Conservation (phyloP, 2,888 invertebrate species). For the Epirrhoe alternata region DNA sequence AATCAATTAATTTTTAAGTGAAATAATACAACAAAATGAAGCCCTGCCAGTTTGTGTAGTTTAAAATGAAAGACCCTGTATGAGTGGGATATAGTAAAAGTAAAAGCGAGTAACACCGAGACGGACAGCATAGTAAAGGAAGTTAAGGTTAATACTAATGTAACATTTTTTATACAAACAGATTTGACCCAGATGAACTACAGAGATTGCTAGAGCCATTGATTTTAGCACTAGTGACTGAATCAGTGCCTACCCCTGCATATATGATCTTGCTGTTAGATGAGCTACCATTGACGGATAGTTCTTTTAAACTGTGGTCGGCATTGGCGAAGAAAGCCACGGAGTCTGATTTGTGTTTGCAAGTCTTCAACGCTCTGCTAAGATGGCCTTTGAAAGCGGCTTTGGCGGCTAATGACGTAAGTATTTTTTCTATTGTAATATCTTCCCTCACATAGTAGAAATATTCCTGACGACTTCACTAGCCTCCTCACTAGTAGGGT, state of each 20-base stretch:
- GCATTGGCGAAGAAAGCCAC: conserved; percentile 56
- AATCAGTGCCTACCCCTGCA: conserved; percentile 9
- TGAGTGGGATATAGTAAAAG: no score
- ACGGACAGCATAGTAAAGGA: no score
- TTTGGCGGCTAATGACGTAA: conserved; percentile 22
- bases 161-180: conserved; percentile 33
- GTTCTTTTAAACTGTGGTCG: conserved; percentile 61
- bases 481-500: no score
- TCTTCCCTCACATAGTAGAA: no score
- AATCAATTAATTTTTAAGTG: no score
- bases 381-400: conserved; percentile 63
- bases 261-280: conserved; percentile 43
- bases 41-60: no score
- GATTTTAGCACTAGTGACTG: not conserved
- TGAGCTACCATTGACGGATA: conserved; percentile 48
- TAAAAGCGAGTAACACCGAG: no score
- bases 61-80: no score
- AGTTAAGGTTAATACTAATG: no score
- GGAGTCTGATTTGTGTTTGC: conserved; percentile 33
- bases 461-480: no score
- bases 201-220: conserved; percentile 50
- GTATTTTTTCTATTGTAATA: not conserved
- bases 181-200: conserved; percentile 36
- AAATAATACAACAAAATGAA: no score
- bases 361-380: conserved; percentile 12